Evolutionary conservation across 1,140 invertebrate species (phyloP).

Genomic region (Platyscapa corneri): DNA sequence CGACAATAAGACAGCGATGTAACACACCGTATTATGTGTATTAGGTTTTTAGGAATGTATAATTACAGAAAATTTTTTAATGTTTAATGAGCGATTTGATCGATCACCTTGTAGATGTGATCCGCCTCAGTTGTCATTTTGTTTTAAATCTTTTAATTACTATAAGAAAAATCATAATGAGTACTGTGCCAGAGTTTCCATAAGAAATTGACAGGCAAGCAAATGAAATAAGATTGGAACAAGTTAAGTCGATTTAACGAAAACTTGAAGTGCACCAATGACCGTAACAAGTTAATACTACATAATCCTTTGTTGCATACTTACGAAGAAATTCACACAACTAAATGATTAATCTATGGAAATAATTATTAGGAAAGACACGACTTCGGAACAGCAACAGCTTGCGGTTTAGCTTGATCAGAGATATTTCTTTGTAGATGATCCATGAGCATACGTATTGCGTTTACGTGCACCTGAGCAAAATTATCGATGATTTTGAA

Average conservation of each 20-base stretch:
- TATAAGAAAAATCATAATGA: background rate
- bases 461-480: background rate
- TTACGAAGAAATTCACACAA: slow-evolving; percentile 35
- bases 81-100: background rate
- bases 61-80: background rate
- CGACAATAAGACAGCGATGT: background rate
- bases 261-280: background rate
- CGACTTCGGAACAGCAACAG: background rate
- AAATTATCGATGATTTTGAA: background rate
- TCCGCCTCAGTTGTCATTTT: background rate
- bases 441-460: background rate
- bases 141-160: background rate
- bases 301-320: slow-evolving; percentile 21
- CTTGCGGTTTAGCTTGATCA: background rate
- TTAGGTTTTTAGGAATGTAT: background rate
- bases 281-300: slow-evolving; percentile 25
- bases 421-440: background rate
- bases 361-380: background rate
- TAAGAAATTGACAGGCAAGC: background rate
- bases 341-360: background rate
- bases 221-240: background rate
- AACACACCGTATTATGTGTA: background rate
- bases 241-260: background rate
- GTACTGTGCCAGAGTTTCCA: background rate
- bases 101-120: background rate